phyloP scores from a whole-genome alignment of 1,140 invertebrate species.

The Maconellicoccus hirsutus region DNA sequence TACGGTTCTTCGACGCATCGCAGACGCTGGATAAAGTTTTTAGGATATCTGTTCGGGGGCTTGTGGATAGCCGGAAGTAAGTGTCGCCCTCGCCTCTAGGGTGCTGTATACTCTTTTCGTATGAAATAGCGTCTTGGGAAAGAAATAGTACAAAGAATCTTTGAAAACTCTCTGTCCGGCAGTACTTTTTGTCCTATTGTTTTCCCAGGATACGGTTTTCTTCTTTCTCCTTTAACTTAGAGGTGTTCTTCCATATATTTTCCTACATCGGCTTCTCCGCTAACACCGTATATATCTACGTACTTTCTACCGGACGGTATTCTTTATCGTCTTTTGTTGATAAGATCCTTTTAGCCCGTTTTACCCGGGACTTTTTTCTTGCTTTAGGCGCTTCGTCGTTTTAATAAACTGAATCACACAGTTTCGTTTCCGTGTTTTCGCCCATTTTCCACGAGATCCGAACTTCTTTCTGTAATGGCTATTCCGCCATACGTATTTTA shows the following conservation, averaged over 20 bases:
- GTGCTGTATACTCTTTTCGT: slow-evolving; percentile 16
- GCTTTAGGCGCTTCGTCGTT: not conserved
- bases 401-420: slow-evolving; percentile 5
- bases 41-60: not conserved
- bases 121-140: slow-evolving; percentile 20
- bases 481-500: not conserved
- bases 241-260: slow-evolving; percentile 19
- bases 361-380: not conserved
- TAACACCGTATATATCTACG: not conserved
- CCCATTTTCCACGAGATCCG: not conserved
- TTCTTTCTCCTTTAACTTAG: not conserved
- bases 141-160: not conserved
- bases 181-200: slow-evolving; percentile 18
- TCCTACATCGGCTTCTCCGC: not conserved
- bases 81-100: slow-evolving; percentile 19
- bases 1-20: not conserved
- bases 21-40: slow-evolving; percentile 12
- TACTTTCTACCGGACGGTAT: not conserved
- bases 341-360: slow-evolving; percentile 20
- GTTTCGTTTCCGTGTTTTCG: not conserved
- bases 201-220: slow-evolving; percentile 17
- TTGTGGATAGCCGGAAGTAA: slow-evolving; percentile 20
- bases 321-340: slow-evolving; percentile 18
- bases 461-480: not conserved
- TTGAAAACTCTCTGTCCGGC: slow-evolving; percentile 16